Evolutionary conservation across 2,797 vertebrate genomes (phyloP), one percentile per base, ranked within the genome.

Genomic region (Eidolon dupreanum): DNA sequence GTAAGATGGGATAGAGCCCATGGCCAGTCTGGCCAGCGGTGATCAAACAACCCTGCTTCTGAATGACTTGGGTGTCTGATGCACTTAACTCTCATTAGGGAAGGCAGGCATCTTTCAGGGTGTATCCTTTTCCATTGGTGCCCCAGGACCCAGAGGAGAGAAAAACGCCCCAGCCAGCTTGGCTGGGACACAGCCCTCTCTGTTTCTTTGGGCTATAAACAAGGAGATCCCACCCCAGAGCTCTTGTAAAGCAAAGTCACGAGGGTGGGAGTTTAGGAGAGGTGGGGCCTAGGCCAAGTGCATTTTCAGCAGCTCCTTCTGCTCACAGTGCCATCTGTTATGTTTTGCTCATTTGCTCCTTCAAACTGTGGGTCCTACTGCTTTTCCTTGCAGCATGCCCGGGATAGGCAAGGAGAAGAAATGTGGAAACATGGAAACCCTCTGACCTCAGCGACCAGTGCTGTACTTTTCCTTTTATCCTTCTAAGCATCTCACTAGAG

Each of bases 161-260:
- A 41, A 84, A 75, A 28, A 63, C 8, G 2, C 24, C 26, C 84
- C 15, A 7, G 43, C 36, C 28, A 26, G 22, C 26, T 75, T 41
- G 86, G 53, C 46, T 75, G 33, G 55, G 57, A 41, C 17, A 13
- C 5, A 55, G 53, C 8, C 11, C 51, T 41, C 46, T 87, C 46
- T 75, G 77, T 53, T 66, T 89, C 57, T 83, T 31, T 74, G 57
- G 61, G 57, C 26, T 38, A 93, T 5, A 59, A 83, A 68, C 20
- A 36, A 66, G 28, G 51, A 84, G 33, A 70, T 70, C 73, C 33
- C 59, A 85, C 24, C 22, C 24, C 17, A 19, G 79, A 43, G 41
- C 33, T 81, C 28, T 31, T 0, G 0, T 11, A n/a, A 17, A 49
- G 75, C 57, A 24, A 46, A 73, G 65, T 16, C 41, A 43, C 26